Evolutionary conservation across 2,113 vertebrate species (phyloP), one percentile per base, ranked within the genome.

Genomic region (Bettongia penicillata): DNA sequence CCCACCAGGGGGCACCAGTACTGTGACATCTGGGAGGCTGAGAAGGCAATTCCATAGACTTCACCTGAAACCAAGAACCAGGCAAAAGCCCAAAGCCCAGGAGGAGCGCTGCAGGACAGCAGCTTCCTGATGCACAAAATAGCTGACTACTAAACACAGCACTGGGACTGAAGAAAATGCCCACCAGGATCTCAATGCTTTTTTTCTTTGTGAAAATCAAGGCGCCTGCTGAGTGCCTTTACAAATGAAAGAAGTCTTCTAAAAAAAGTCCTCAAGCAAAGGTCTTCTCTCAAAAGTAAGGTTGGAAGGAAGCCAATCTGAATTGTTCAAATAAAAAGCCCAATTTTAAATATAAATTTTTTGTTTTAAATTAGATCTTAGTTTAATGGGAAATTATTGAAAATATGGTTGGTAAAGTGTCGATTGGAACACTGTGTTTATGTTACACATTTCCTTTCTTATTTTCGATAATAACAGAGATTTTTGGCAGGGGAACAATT

Each of bases 1-100:
- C 48, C 93, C 96, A 96, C 93, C 48, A 97, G 95, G 53, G 96
- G 97, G 96, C 96, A 96, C 95, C 22, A 19, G 37, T 8, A 43
- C 22, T 43, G 19, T n/a, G 68, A 47, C 49, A 89, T 51, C 68
- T 89, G 68, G 12, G 90, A 53, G 7, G 28, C 50, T 26, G 22
- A 9, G 23, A 8, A 26, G 47, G 89, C 43, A 90, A 49, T 37
- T 43, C 31, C 92, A 84, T 47, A 11, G 43, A 52, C 61, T 51
- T 12, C 48, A 14, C 11, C 28, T 22, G 92, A 31, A 68, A 84
- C 61, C 61, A 68, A 50, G 24, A 89, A 89, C n/a, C 51, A 52
- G 57, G 51, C 3, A 1, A 28, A 5, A 84, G 50, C 3, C 68
- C 23, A 19, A 51, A 48, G 68, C n/a, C 37, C 68, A 37, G 14